Evolutionary conservation across 2,888 invertebrate species (phyloP), one percentile per base, ranked within the genome.

Genomic region (Sesia bembeciformis): DNA sequence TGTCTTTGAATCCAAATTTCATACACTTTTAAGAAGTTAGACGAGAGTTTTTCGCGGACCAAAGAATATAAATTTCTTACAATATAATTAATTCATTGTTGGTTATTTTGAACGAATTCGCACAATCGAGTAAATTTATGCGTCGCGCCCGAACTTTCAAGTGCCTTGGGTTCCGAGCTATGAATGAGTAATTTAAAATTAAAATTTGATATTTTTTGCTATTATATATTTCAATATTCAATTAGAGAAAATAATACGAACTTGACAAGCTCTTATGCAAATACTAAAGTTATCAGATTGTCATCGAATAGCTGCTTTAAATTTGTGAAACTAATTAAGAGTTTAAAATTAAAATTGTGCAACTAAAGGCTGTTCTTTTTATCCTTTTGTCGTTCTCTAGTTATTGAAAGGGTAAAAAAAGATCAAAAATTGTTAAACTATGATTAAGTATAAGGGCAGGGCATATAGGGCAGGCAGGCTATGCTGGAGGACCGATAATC

Each of bases 51-150:
- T 46, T 46, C 46, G 46, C 46, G 23, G 8, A 46, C 23, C 38
- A 63, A 65, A 63, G 63, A 70, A 72, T 74, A 67, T 70, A 72
- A 78, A 78, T 77, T 77, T 72, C 69, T 68, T 68, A 69, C 68
- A 70, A 67, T 65, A 74, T 74, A 77, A 79, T 77, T 76, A 76
- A 79, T 81, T 79, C 74, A 78, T 77, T 74, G 78, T 71, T 65
- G 70, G 70, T 72, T 77, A 78, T 78, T 74, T 68, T 67, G 70
- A 70, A 70, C 68, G 73, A 76, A 77, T 76, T 76, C 74, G 69
- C 68, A 78, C 78, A 81, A 79, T 74, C 70, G 70, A 49, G 63
- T 55, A 66, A 80, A 80, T 77, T 77, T 78, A 79, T 80, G 76
- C 77, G 69, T 67, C 68, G 66, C 67, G 63, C 64, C 61, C 63